These are phyloP conservation scores for Hypothenemus hampei DNA, from an alignment of 1,140 invertebrate species.

Conservation along the genomic window DNA sequence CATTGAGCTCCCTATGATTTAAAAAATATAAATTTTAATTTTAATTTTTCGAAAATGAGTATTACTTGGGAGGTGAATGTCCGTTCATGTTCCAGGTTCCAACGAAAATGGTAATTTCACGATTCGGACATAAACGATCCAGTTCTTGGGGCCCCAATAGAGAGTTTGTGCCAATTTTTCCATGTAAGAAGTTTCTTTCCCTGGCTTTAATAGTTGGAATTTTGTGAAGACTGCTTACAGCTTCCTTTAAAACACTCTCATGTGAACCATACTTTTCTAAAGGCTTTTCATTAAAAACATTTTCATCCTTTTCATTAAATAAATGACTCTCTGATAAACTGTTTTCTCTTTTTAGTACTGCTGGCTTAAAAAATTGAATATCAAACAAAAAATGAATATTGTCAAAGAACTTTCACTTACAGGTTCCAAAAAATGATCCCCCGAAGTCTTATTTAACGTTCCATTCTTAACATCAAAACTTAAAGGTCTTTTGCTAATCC, in stretches of 20 bases:
- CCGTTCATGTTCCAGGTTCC: slow-evolving; percentile 98
- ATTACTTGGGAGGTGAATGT: slow-evolving; percentile 67
- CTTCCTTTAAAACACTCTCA: slow-evolving; percentile 45
- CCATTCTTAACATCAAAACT: slow-evolving; percentile 36
- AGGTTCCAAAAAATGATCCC: slow-evolving; percentile 13
- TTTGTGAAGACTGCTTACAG: slow-evolving; percentile 70
- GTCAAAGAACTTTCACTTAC: slow-evolving; percentile 8
- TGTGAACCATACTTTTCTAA: slow-evolving; percentile 40
- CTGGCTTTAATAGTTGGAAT: slow-evolving; percentile 74
- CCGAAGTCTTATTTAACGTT: slow-evolving; percentile 19
- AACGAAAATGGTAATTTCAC: slow-evolving; percentile 81
- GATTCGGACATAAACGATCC: slow-evolving; percentile 77
- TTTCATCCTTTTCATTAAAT: slow-evolving; percentile 21
- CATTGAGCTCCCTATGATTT: slow-evolving; percentile 65
- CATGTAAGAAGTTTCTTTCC: slow-evolving; percentile 76
- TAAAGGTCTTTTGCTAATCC: slow-evolving; percentile 39
- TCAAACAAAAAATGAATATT: not conserved
- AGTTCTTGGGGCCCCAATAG: slow-evolving; percentile 77
- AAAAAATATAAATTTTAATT: not conserved
- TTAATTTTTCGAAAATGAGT: slow-evolving; percentile 2
- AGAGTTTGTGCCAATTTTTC: slow-evolving; percentile 70
- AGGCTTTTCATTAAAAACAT: slow-evolving; percentile 30
- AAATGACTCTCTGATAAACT: slow-evolving; percentile 40
- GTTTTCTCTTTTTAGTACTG: slow-evolving; percentile 32
- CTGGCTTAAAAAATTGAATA: slow-evolving; percentile 13